Evolutionary conservation across 2,888 invertebrate genomes (phyloP), one percentile per base, ranked within the genome.

Genomic region (Sepioteuthis lessoniana): DNA sequence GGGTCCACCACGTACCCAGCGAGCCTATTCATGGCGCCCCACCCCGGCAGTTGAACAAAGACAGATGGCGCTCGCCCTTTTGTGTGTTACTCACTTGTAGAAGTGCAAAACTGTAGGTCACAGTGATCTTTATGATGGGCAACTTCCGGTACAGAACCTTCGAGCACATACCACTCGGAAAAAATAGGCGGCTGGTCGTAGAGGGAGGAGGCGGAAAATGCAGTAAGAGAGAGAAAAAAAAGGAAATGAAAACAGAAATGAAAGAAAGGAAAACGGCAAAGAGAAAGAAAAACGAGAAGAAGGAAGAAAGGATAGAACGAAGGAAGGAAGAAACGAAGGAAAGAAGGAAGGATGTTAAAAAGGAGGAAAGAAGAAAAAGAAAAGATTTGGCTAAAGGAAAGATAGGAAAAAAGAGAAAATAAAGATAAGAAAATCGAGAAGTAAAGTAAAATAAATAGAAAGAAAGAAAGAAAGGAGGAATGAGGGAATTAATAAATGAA

Each of bases 31-130:
- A n/a, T 76, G 76, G 76, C 76, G n/a, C 76, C 76, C n/a, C 76
- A 13, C n/a, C 76, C 10, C 16, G 16, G n/a, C n/a, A 76, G 76
- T 76, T 76, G 76, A 76, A 76, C 76, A 91, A 42, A 46, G 91
- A 47, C 91, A 91, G 47, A 47, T 91, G 91, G 35, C 42, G 31
- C 91, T 46, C 47, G 38, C 91, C n/a, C 35, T n/a, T 93, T n/a
- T 50, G n/a, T 47, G 46, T 93, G 93, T 93, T 50, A 93, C 93
- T 47, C 93, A 21, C 46, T 25, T 93, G 46, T 93, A 38, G 47
- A 46, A 93, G 93, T 93, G 93, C 42, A 42, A 47, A 1, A 38
- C 31, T 47, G 19, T 47, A 19, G 91, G 42, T 47, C 42, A 91
- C 42, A 31, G 13, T 93, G 55, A 93, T 93, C 47, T 93, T 47